Conservation (phyloP, 2,888 invertebrate species). For the Synergus japonicus region DNA sequence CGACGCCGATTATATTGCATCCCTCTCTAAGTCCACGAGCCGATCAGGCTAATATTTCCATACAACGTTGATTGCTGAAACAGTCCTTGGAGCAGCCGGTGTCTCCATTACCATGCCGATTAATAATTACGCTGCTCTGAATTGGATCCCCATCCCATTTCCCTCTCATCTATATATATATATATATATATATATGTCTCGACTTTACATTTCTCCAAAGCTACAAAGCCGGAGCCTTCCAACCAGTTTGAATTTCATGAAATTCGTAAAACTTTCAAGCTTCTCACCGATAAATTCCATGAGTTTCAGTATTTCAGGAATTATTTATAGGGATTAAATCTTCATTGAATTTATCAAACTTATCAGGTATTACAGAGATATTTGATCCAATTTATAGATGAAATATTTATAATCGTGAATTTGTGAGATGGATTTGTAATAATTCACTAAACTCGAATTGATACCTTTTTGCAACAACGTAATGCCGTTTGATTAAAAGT, state of each 20-base stretch:
- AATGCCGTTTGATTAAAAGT: neutral
- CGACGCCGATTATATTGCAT: constrained; percentile 58
- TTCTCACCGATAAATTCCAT: neutral
- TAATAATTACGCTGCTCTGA: constrained; percentile 56
- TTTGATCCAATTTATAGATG: neutral
- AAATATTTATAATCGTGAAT: neutral
- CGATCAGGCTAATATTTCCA: constrained; percentile 59
- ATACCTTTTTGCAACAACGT: neutral
- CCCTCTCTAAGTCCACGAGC: constrained; percentile 49
- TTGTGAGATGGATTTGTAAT: neutral
- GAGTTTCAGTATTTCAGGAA: neutral
- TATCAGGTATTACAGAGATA: neutral
- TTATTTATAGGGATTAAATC: neutral
- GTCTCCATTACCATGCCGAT: constrained; percentile 50
- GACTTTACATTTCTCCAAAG: neutral
- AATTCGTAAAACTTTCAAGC: constrained; percentile 27
- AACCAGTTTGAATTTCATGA: constrained; percentile 44
- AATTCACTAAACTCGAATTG: neutral
- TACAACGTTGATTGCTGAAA: constrained; percentile 43
- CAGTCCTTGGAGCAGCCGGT: constrained; percentile 31
- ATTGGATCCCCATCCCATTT: constrained; percentile 48
- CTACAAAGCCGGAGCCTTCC: neutral
- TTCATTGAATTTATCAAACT: neutral
- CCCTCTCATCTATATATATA: neutral
- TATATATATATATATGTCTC: neutral